Percentiles rank a stretch among this genome's conserved stretches.
Evolutionary conservation across 2,888 invertebrate genomes (phyloP).

Genomic region (Calliopum simillimum): DNA sequence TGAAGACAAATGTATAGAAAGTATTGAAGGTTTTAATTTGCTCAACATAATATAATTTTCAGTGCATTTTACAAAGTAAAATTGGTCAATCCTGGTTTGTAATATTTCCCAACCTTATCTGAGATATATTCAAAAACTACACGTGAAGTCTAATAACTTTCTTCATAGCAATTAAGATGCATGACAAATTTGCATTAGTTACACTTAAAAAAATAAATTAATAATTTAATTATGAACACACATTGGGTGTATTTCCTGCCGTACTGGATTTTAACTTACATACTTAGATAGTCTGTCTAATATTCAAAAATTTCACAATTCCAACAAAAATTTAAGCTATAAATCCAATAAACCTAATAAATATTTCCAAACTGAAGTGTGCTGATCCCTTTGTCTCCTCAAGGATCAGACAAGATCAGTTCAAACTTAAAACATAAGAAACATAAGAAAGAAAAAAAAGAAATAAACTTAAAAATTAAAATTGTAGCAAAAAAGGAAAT

Average conservation of each 20-base stretch:
- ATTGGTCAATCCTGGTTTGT: no score
- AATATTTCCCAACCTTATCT: no score
- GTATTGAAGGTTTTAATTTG: no score
- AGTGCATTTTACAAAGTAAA: no score
- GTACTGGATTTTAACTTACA: no score
- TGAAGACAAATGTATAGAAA: no score
- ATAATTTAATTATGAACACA: conserved; percentile 5
- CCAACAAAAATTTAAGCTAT: conserved; percentile 52
- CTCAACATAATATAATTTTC: no score
- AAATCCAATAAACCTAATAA: conserved; percentile 64
- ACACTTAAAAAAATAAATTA: conserved; percentile 27
- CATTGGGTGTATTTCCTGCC: conserved; percentile 22
- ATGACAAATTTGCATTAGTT: conserved; percentile 30
- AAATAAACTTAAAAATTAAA: conserved; percentile 37
- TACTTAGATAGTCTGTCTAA: no score
- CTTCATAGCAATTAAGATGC: background rate
- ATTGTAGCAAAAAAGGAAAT: conserved; percentile 51
- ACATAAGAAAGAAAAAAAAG: background rate
- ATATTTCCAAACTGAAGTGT: conserved; percentile 60
- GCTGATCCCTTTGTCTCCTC: conserved; percentile 51
- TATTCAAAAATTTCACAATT: background rate
- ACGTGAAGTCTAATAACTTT: no score
- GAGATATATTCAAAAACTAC: background rate
- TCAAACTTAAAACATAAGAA: conserved; percentile 19
- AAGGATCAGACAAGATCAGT: conserved; percentile 51